These are phyloP conservation scores for Blastobasis adustella DNA, from an alignment of 2,888 invertebrate species.

Conservation along the genomic window DNA sequence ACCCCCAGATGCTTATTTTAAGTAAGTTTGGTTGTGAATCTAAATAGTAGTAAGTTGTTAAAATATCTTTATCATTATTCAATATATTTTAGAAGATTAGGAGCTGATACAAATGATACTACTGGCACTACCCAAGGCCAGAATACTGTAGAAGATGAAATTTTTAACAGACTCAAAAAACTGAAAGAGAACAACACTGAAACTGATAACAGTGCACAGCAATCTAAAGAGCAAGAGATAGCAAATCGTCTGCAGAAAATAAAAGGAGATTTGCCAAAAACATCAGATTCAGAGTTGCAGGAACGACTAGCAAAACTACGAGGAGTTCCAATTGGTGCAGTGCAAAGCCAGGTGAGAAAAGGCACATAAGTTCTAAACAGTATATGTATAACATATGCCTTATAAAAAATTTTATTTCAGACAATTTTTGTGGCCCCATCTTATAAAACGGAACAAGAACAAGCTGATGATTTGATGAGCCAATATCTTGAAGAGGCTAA, in stretches of 20 bases:
- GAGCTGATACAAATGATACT: neutral
- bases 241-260: conserved; percentile 43
- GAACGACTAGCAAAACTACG: conserved; percentile 79
- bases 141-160: conserved; percentile 35
- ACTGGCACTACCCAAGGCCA: neutral
- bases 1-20: conserved; percentile 75
- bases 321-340: conserved; percentile 59
- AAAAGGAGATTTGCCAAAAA: conserved; percentile 49
- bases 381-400: neutral
- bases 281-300: conserved; percentile 79
- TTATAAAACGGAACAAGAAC: conserved; percentile 79
- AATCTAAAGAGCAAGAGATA: conserved; percentile 36
- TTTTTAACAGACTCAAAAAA: conserved; percentile 79
- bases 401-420: neutral
- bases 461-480: conserved; percentile 80
- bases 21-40: conserved; percentile 43
- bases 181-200: conserved; percentile 69
- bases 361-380: conserved; percentile 11
- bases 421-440: conserved; percentile 60
- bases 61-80: too few relatives aligned
- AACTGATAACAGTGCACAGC: conserved; percentile 31
- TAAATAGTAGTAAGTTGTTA: too few relatives aligned
- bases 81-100: neutral
- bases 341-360: conserved; percentile 39
- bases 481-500: conserved; percentile 71